Percentiles rank a stretch among this genome's conserved stretches.
phyloP scores from a whole-genome alignment of 2,888 invertebrate genomes.

The Acrobasis repandana region DNA sequence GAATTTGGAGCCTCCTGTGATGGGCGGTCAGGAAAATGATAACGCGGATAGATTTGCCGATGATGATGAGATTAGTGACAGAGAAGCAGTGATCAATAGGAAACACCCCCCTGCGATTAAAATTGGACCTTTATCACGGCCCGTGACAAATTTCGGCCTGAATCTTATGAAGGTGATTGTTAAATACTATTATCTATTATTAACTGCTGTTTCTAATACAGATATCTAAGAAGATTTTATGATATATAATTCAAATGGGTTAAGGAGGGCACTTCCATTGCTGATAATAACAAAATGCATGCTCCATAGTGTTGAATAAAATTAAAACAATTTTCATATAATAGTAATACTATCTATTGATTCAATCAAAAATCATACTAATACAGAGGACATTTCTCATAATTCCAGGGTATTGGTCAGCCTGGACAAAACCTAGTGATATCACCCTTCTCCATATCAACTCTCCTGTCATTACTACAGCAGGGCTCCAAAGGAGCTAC shows the following conservation, averaged over 20 bases:
- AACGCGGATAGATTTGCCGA: slow-evolving; percentile 19
- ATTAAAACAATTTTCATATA: no score
- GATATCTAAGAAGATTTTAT: no score
- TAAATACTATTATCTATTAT: not conserved
- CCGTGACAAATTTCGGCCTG: slow-evolving; percentile 56
- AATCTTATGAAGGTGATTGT: slow-evolving; percentile 57
- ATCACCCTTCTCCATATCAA: slow-evolving; percentile 74
- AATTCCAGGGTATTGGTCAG: slow-evolving; percentile 40
- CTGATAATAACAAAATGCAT: no score
- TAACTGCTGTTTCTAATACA: no score
- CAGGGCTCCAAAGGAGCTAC: slow-evolving; percentile 68
- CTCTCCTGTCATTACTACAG: slow-evolving; percentile 68
- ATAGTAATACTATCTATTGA: no score
- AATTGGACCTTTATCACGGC: slow-evolving; percentile 38
- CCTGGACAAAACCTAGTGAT: slow-evolving; percentile 61
- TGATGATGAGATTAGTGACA: not conserved
- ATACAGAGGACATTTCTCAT: not conserved
- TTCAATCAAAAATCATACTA: no score
- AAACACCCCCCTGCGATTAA: slow-evolving; percentile 5
- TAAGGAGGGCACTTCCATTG: no score
- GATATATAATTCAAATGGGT: no score
- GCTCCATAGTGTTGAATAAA: no score
- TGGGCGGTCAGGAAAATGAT: not conserved
- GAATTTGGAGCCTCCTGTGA: slow-evolving; percentile 24
- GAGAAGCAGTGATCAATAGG: slow-evolving; percentile 11